phyloP scores from a whole-genome alignment of 2,113 vertebrate genomes.

The Cairina moschata region DNA sequence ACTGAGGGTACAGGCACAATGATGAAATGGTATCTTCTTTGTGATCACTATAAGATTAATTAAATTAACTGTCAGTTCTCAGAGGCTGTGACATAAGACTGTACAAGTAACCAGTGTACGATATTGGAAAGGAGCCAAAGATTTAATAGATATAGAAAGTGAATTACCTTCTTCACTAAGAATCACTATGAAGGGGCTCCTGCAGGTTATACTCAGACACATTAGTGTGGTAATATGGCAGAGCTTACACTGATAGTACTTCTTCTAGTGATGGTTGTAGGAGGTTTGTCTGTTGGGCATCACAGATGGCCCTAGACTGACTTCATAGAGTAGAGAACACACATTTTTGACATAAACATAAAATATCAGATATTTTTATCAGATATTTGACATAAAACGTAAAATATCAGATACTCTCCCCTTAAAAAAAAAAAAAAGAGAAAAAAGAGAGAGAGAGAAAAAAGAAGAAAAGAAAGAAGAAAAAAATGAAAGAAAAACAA shows the following conservation, averaged over 20 bases:
- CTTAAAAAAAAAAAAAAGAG: too few relatives aligned
- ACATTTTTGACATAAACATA: neutral
- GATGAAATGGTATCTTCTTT: neutral
- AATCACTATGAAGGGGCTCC: neutral
- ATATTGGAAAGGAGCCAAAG: neutral
- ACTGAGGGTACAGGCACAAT: neutral
- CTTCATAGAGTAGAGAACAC: neutral
- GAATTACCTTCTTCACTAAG: neutral
- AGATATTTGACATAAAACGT: neutral
- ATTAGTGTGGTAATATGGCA: neutral
- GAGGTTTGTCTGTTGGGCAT: neutral
- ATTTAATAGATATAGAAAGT: neutral
- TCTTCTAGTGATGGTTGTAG: neutral
- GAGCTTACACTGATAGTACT: neutral
- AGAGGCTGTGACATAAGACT: neutral
- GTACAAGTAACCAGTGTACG: neutral
- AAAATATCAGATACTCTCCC: neutral
- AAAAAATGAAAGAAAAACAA: too few relatives aligned
- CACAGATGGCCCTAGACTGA: neutral
- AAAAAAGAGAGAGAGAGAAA: neutral
- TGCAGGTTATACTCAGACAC: slow-evolving; percentile 9
- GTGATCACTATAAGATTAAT: neutral
- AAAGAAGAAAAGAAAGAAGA: too few relatives aligned
- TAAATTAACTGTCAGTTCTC: neutral
- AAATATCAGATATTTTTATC: neutral